These are phyloP conservation scores for Lasius platythorax DNA, from an alignment of 2,888 invertebrate species.

Conservation along the genomic window DNA sequence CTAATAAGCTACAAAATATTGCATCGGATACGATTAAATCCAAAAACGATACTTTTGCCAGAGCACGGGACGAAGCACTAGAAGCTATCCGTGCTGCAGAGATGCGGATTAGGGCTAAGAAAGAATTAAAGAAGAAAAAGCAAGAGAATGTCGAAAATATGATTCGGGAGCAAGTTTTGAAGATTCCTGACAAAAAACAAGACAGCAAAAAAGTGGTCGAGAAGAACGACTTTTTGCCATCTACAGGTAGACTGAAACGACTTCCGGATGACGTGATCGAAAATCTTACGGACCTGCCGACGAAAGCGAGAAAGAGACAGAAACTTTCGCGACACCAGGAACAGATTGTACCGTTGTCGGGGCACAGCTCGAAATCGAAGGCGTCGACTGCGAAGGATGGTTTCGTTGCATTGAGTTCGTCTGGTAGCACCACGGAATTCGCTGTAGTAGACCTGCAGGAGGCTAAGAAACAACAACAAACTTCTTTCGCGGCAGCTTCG, in stretches of 20 bases:
- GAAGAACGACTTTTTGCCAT: neutral
- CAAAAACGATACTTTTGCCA: constrained; percentile 21
- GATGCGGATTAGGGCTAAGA: neutral
- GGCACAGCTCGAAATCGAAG: constrained; percentile 45
- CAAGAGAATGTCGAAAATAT: neutral
- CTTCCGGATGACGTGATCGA: constrained; percentile 76
- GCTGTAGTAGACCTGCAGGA: constrained; percentile 76
- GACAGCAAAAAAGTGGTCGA: constrained; percentile 8
- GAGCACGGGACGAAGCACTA: constrained; percentile 42
- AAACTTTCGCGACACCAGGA: constrained; percentile 59
- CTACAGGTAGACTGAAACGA: constrained; percentile 69
- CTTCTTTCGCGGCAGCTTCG: constrained; percentile 41
- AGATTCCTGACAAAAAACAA: neutral
- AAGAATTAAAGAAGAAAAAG: constrained; percentile 41
- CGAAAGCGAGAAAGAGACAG: constrained; percentile 61
- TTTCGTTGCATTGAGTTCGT: constrained; percentile 70
- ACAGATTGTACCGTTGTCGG: constrained; percentile 62
- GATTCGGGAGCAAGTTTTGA: neutral
- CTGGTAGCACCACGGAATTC: constrained; percentile 81
- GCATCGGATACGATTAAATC: neutral
- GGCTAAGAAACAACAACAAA: constrained; percentile 58
- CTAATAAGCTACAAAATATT: constrained; percentile 19
- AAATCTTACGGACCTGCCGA: constrained; percentile 73
- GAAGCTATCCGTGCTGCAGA: constrained; percentile 33
- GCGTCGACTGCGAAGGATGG: neutral